Evolutionary conservation across 2,113 vertebrate genomes (phyloP), one percentile per base, ranked within the genome.

Genomic region (Myanophis thanlyinensis): DNA sequence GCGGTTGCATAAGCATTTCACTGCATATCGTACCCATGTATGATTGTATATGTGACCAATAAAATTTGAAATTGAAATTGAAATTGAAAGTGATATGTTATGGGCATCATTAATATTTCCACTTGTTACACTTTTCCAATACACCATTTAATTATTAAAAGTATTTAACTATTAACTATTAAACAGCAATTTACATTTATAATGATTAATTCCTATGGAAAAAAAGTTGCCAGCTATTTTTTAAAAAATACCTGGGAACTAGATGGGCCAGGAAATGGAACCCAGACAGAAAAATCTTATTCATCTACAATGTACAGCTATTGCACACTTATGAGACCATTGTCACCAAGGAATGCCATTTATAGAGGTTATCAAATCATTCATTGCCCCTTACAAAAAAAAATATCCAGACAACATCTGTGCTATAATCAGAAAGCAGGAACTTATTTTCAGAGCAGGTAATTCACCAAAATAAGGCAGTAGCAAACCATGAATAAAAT

Each of bases 71-170:
- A n/a, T n/a, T n/a, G n/a, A n/a, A n/a, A n/a, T n/a, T n/a, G n/a
- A n/a, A n/a, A n/a, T n/a, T n/a, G n/a, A n/a, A n/a, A n/a, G n/a
- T n/a, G 87, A 22, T 47, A 46, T 0, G 0, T 0, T 0, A 92
- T 91, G 44, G 49, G 5, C 44, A 89, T 93, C 85, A 13, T 0
- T 27, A 52, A 47, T 0, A 0, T 12, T 15, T n/a, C 2, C 10
- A 0, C 22, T 87, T 67, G 25, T 46, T 80, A 84, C n/a, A 35
- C 91, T 73, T 67, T 54, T 44, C 25, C 93, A 53, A 51, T 88
- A 92, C 93, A 90, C 11, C 25, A 88, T 15, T 85, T 62, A 3
- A 13, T 93, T 80, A 73, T 89, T n/a, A 94, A 46, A 22, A 18
- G 18, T 35, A 88, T 11, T 85, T 85, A 3, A 13, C 93, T 62